These are phyloP conservation scores for Syritta pipiens DNA, from an alignment of 2,888 invertebrate species.

Conservation along the genomic window DNA sequence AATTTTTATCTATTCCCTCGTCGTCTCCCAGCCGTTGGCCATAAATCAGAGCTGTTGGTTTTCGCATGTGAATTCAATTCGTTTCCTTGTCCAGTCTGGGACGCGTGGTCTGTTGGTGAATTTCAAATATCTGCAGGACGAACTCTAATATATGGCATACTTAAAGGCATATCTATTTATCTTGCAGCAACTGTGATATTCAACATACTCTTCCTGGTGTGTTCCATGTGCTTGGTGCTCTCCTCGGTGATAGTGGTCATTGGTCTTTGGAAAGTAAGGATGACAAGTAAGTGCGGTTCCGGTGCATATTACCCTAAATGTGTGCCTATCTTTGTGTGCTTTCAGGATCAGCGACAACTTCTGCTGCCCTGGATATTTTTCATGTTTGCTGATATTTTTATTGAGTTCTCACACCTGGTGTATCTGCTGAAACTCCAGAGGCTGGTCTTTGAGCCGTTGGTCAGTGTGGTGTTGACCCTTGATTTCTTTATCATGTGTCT, in stretches of 20 bases:
- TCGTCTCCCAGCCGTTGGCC: conserved; percentile 15
- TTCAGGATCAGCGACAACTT: conserved; percentile 85
- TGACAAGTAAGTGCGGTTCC: conserved; percentile 40
- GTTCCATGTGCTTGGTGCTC: conserved; percentile 85
- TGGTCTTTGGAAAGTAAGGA: conserved; percentile 85
- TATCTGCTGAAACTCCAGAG: conserved; percentile 84
- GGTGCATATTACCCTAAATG: conserved; percentile 35
- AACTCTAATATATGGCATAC: conserved; percentile 39
- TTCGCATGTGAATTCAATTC: neutral
- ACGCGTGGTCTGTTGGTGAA: too few species aligned
- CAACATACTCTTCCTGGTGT: conserved; percentile 84
- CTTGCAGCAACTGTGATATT: conserved; percentile 87
- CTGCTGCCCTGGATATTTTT: conserved; percentile 88
- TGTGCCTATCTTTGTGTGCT: conserved; percentile 27
- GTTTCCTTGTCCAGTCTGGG: neutral
- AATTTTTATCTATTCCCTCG: conserved; percentile 42
- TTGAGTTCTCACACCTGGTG: conserved; percentile 84
- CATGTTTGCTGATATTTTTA: conserved; percentile 83
- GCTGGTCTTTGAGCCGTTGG: conserved; percentile 86
- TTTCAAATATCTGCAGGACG: conserved; percentile 26
- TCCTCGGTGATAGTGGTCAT: conserved; percentile 84
- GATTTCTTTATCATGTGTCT: conserved; percentile 88
- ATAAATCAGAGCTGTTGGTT: conserved; percentile 42
- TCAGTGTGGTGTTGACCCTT: conserved; percentile 87
- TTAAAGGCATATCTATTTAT: conserved; percentile 51